Evolutionary conservation across 2,113 vertebrate genomes (phyloP), one percentile per base, ranked within the genome.

Genomic region (Corynorhinus townsendii): DNA sequence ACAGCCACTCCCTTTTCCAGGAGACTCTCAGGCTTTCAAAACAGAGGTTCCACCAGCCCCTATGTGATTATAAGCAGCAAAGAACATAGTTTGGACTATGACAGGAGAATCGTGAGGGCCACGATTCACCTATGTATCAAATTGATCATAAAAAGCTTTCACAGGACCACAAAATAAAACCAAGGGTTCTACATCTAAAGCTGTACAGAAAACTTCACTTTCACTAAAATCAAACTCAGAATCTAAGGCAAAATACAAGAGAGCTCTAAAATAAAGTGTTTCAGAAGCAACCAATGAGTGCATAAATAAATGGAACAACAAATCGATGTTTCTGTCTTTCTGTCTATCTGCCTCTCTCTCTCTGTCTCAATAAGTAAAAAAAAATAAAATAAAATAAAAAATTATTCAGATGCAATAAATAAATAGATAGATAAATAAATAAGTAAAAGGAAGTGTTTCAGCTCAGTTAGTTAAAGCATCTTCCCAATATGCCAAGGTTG

Each of bases 151-250:
- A 62, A 86, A 64, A 86, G 30, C 40, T 68, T 89, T 85, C 38
- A 87, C 3, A 89, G 72, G 66, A 69, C 47, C 40, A 86, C 52
- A 24, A 94, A 49, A 77, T 56, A 75, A 86, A 75, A 92, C 38
- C 40, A 59, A 62, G 47, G 40, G 69, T 89, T 89, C 90, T 82
- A n/a, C 22, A 91, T 49, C 56, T 64, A 72, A 17, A 72, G n/a
- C 8, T 69, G 12, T 24, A 80, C 20, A 91, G 73, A 91, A 87
- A 96, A 73, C 43, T 86, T 92, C 49, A 64, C 49, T 76, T 81
- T 76, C 66, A 86, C 47, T 68, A 81, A 80, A 93, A 91, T n/a
- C 56, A 45, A 88, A 87, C 75, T 73, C 87, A 73, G 62, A 80
- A 66, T 56, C 22, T 73, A 59, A 95, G 66, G 59, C 35, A 81